These are phyloP conservation scores for Macrotrachela quadricornifera DNA, from an alignment of 1,140 invertebrate genomes.

Conservation along the genomic window DNA sequence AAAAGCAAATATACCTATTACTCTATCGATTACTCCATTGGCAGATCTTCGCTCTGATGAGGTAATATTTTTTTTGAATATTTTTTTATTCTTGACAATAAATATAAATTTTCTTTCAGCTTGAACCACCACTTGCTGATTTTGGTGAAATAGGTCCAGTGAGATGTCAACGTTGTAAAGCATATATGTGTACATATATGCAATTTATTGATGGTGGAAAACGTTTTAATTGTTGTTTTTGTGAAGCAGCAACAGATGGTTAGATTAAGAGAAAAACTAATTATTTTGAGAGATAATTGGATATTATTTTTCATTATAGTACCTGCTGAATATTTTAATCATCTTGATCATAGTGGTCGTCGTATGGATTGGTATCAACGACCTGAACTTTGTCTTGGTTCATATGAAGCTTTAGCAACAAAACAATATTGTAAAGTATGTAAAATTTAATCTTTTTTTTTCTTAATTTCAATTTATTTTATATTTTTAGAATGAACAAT, in stretches of 20 bases:
- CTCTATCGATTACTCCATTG: conserved; percentile 69
- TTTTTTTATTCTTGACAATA: no score
- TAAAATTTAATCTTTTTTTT: no score
- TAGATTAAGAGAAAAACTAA: no score
- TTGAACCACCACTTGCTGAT: conserved; percentile 55
- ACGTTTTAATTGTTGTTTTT: conserved; percentile 83
- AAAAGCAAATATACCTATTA: conserved; percentile 74
- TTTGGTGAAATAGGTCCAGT: conserved; percentile 79
- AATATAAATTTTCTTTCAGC: no score
- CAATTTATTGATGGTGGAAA: conserved; percentile 90
- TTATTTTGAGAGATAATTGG: no score
- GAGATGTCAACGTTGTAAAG: conserved; percentile 85
- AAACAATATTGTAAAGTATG: conserved; percentile 68
- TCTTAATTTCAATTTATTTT: no score
- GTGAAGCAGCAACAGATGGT: conserved; percentile 67
- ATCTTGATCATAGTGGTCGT: conserved; percentile 81
- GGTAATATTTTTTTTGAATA: no score
- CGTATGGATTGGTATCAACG: conserved; percentile 76
- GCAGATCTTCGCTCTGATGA: conserved; percentile 43
- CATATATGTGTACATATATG: conserved; percentile 97
- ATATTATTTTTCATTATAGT: conserved; percentile 36
- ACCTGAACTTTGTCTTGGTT: conserved; percentile 76
- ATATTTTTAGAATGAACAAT: conserved; percentile 41
- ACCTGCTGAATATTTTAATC: conserved; percentile 84
- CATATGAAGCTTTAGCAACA: conserved; percentile 87